Base-by-base conservation (phyloP, 2,113 vertebrate genomes). In the Semnornis frantzii region DNA sequence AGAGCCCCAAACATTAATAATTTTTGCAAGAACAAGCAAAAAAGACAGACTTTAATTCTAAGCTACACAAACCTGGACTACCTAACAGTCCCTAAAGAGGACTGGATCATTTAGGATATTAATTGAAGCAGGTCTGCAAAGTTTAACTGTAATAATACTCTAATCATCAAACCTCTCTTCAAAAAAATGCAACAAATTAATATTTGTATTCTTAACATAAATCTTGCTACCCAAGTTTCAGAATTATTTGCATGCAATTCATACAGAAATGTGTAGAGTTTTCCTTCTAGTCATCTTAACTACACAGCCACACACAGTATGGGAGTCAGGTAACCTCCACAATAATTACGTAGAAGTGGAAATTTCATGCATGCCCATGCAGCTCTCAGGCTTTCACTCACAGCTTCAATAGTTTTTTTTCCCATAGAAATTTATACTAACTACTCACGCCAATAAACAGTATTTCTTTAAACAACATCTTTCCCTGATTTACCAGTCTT, bases 11-110 rank as follows among this genome's bases (percentile, higher is more conserved):
- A n/a, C n/a, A n/a, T n/a, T n/a, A n/a, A n/a, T n/a, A n/a, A n/a
- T n/a, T 60, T 19, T 57, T 57, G 44, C 31, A 37, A 57, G 28
- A 72, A 15, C 15, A 33, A 0, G 0, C 44, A 57, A 31, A 19
- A 86, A 31, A 64, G 37, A 18, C 2, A 33, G 24, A 6, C 21
- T 60, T 84, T 63, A 34, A 59, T 52, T 70, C 46, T 50, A 62
- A 69, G 34, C 20, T 39, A 17, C 8, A 39, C 37, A 71, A 54
- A 73, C 21, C 30, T 76, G 37, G 79, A 60, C 28, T 60, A 64
- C 24, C 37, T 78, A 44, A 33, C 24, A 13, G 16, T 63, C 69
- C 54, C 60, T 65, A 64, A 62, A 81, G 88, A 74, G 34, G 57
- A 7, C 9, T 74, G 42, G 8, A 55, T 52, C 66, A 12, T 39